These are phyloP conservation scores for Plebejus melissa DNA, from an alignment of 2,888 invertebrate species.

Conservation along the genomic window DNA sequence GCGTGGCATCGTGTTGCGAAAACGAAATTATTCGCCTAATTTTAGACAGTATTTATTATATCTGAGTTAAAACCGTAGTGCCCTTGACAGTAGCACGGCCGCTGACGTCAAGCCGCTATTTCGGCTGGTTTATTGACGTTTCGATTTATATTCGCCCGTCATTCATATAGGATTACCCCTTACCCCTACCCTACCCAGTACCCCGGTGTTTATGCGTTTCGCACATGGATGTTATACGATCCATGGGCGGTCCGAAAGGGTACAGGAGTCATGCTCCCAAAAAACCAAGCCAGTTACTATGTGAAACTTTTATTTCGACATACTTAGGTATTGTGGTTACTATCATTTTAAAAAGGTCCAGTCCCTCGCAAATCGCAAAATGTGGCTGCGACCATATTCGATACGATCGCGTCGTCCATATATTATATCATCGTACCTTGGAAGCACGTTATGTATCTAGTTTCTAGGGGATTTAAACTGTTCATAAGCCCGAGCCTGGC, in stretches of 20 bases:
- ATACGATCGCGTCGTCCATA: too few species aligned
- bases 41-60: slow-evolving; percentile 13
- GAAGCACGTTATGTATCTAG: background rate
- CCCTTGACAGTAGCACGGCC: slow-evolving; percentile 20
- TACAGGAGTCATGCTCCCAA: background rate
- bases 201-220: background rate
- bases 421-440: too few species aligned
- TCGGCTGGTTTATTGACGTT: slow-evolving; percentile 18
- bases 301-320: too few species aligned
- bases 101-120: slow-evolving; percentile 24
- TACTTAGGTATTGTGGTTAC: too few species aligned
- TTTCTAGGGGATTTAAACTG: background rate
- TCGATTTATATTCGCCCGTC: slow-evolving; percentile 5
- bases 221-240: background rate
- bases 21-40: slow-evolving; percentile 30
- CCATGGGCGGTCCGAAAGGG: background rate
- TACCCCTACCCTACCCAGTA: too few species aligned
- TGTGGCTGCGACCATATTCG: too few species aligned
- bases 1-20: background rate
- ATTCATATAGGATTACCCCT: slow-evolving; percentile 22
- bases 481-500: background rate
- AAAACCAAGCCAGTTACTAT: background rate
- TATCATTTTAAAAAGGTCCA: too few species aligned
- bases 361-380: too few species aligned
- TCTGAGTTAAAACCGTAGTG: slow-evolving; percentile 13